Evolutionary conservation across 2,113 vertebrate genomes (phyloP).

Genomic region (Scolopax mira): DNA sequence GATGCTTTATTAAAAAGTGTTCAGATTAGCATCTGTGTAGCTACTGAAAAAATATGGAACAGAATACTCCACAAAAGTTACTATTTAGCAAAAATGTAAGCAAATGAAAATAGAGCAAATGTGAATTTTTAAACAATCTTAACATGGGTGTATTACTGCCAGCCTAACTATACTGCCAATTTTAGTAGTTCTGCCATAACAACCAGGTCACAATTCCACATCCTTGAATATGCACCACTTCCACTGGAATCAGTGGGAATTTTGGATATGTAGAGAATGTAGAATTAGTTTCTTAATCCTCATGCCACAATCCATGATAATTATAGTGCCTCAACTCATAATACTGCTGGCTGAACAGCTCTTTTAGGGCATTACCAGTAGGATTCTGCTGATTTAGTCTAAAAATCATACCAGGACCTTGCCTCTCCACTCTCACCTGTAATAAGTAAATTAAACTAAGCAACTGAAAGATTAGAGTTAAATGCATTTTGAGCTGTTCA

Average conservation of each 20-base stretch:
- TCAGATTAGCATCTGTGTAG: not conserved
- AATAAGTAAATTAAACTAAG: slow-evolving; percentile 1
- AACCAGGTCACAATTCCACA: not conserved
- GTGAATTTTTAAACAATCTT: not conserved
- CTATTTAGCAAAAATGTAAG: not conserved
- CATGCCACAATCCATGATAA: not conserved
- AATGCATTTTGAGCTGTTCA: not conserved
- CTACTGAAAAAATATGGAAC: not conserved
- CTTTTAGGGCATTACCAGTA: slow-evolving; percentile 24
- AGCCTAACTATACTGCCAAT: not conserved
- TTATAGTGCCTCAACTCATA: slow-evolving; percentile 10
- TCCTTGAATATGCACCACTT: not conserved
- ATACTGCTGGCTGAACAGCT: slow-evolving; percentile 13
- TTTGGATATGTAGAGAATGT: slow-evolving; percentile 6
- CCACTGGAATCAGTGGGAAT: not conserved
- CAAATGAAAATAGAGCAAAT: not conserved
- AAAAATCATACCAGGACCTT: slow-evolving; percentile 46
- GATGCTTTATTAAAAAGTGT: not conserved
- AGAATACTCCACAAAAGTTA: not conserved
- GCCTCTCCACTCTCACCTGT: not conserved
- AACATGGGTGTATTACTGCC: not conserved
- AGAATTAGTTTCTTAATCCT: slow-evolving; percentile 14
- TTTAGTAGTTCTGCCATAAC: not conserved
- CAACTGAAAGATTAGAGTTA: not conserved
- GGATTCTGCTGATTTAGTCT: slow-evolving; percentile 42